Evolutionary conservation across 2,113 vertebrate species (phyloP).

Genomic region (Salminus brasiliensis): DNA sequence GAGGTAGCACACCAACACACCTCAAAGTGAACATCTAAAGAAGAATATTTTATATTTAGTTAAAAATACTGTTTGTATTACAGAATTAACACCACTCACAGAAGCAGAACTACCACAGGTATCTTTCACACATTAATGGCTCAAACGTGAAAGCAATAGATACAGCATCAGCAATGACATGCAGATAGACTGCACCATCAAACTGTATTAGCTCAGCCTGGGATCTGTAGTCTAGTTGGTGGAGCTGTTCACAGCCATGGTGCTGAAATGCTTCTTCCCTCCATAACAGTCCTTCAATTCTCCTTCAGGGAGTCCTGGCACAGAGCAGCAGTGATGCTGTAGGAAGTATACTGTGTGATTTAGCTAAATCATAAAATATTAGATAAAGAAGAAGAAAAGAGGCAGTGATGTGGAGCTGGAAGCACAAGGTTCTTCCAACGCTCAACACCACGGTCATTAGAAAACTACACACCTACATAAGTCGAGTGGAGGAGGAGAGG

Average conservation of each 20-base stretch:
- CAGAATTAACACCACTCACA: too few species aligned
- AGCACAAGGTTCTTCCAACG: background rate
- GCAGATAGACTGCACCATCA: too few species aligned
- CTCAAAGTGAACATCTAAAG: too few species aligned
- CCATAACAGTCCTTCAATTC: background rate
- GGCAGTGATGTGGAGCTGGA: background rate
- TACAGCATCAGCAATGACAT: too few species aligned
- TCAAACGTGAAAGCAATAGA: too few species aligned
- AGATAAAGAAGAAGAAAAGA: background rate
- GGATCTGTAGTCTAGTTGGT: background rate
- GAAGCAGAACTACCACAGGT: too few species aligned
- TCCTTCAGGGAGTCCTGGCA: background rate
- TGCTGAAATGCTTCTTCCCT: background rate
- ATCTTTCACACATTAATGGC: too few species aligned
- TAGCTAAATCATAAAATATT: background rate
- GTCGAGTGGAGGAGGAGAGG: background rate
- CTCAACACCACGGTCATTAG: background rate
- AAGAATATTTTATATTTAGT: too few species aligned
- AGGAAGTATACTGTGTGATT: slow-evolving; percentile 6
- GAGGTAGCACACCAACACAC: too few species aligned
- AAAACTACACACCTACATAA: background rate
- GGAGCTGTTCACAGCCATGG: background rate
- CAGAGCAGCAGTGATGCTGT: background rate
- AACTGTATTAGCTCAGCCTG: too few species aligned
- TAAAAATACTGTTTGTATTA: too few species aligned